A percentile compares a stretch with the other conserved stretches of the same genome.
phyloP scores from a whole-genome alignment of 1,140 invertebrate genomes.

The Lordiphosa mommai region DNA sequence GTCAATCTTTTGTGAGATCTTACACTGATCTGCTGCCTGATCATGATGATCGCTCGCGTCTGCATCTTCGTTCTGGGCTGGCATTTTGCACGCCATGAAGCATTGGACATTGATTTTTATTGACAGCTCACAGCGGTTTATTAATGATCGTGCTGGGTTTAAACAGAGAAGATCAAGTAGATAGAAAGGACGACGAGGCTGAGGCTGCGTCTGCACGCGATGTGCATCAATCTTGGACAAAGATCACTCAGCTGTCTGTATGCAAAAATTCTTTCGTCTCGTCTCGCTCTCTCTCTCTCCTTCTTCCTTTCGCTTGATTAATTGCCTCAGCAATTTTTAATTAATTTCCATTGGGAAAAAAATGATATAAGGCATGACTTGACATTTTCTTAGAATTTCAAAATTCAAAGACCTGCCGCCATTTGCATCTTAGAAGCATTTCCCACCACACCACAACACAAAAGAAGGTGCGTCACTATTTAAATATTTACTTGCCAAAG shows the following conservation, averaged over 20 bases:
- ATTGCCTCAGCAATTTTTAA: constrained; percentile 41
- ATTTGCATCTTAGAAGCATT: constrained; percentile 11
- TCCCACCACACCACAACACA: constrained; percentile 24
- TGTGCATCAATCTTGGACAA: constrained; percentile 69
- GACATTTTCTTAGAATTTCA: constrained; percentile 52
- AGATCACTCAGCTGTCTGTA: constrained; percentile 70
- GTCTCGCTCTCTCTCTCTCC: background rate
- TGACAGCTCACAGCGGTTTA: constrained; percentile 79
- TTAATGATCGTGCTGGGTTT: constrained; percentile 74
- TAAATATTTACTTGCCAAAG: constrained; percentile 54
- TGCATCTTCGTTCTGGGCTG: background rate
- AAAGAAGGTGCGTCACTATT: constrained; percentile 64
- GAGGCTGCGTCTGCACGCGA: constrained; percentile 47
- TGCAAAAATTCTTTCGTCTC: constrained; percentile 33
- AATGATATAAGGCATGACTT: background rate
- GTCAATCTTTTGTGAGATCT: constrained; percentile 20
- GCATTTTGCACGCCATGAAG: constrained; percentile 6
- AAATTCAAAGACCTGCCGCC: constrained; percentile 3
- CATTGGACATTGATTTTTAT: constrained; percentile 70
- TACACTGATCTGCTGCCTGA: constrained; percentile 30
- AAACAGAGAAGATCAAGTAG: constrained; percentile 12
- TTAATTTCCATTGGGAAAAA: constrained; percentile 26
- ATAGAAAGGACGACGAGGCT: background rate
- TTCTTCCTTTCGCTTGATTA: constrained; percentile 28
- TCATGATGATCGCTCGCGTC: background rate